Conservation (phyloP, 2,113 vertebrate genomes). For the crab-eating macaque (Macaca fascicularis) region T2T-MFA8v1.1 NC_088381.1:93307501-93308000, state of each 20-base stretch:
- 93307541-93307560: background rate
- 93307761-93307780: background rate
- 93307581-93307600: background rate
- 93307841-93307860: background rate
- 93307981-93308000: background rate
- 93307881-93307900: background rate
- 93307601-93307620: background rate
- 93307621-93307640: background rate
- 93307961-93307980: background rate
- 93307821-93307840: background rate
- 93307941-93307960: background rate
- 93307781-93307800: background rate
- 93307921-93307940: background rate
- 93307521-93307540: background rate
- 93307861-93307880: too few species aligned
- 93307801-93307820: background rate
- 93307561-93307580: background rate
- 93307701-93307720: background rate
- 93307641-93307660: background rate
- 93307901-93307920: background rate
- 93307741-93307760: background rate
- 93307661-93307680: background rate
- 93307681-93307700: background rate
- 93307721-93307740: background rate
- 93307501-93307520: slow-evolving; percentile 37